Base-by-base conservation (phyloP, 2,113 vertebrate species). In the Urocitellus parryii region DNA sequence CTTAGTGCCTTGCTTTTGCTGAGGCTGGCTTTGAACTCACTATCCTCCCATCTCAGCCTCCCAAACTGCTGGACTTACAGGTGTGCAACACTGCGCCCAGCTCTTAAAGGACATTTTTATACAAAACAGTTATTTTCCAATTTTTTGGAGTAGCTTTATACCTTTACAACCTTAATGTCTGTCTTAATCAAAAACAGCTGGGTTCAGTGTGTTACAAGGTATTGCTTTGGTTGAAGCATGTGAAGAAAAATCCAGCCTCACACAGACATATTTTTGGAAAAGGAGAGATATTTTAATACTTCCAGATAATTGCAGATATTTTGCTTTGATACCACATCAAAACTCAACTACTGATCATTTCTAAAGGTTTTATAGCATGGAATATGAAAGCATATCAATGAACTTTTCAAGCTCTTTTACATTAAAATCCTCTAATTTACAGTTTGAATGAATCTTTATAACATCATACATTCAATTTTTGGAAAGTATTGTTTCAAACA, bases 351-450 rank as follows among this genome's bases (percentile, higher is more conserved):
- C 14, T 39, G 8, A 14, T 42, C 12, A 34, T 78, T 85, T 81
- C 77, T 82, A 86, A 86, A 72, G 20, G 18, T 65, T 85, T 32
- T 94, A 68, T 29, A 85, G 45, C 12, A 6, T 88, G 56, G 14
- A 65, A 61, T n/a, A 65, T 34, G 67, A 95, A 86, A 42, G 13
- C 6, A 20, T 39, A 37, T 25, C 58, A 61, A 9, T 79, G 67
- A 56, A 29, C 51, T 89, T 83, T 90, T 86, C n/a, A 80, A 89
- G 89, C 17, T 58, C 24, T 76, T 16, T 45, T 79, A 45, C 65
- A 70, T 39, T 87, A 78, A 79, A 87, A 92, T 70, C 79, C 34
- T 94, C 85, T 95, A 25, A 32, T 48, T 87, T 92, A 6, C 39
- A 88, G 56, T 83, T 61, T 82, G 16, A 90, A 73, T 82, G 76